Base-by-base conservation (phyloP, 1,140 invertebrate species). In the Drosophila rufa region DNA sequence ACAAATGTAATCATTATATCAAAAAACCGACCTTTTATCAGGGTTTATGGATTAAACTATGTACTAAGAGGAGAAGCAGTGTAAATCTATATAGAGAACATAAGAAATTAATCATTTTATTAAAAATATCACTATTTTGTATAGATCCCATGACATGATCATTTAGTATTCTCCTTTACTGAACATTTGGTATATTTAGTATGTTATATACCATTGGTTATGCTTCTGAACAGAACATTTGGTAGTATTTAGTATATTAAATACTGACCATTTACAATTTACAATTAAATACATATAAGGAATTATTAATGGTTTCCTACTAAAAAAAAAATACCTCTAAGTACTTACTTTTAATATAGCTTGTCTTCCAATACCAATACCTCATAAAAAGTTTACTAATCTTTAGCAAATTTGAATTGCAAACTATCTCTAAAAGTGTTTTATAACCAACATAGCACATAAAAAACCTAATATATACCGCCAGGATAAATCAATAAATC, bases 401-500 rank as follows among this genome's bases (percentile, higher is more conserved):
- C 27, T 4, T 3, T 9, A 38, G 2, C 14, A 0, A 15, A 38
- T 22, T 55, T 55, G 3, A 55, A 55, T 25, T 22, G 7, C 53
- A 56, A 56, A 40, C 4, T 46, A 12, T 12, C 19, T 4, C n/a
- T 46, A 22, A 46, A 4, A 46, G 7, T 15, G 19, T 22, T 40
- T 36, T 40, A 56, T 33, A 51, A 33, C 27, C 40, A 25, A 3
- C 14, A 8, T 25, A 40, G 14, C 17, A 40, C n/a, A 42, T 11
- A 38, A 36, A 6, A 36, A 36, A 19, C 17, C 1, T 30, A 53
- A 56, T 22, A 14, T 15, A 25, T 57, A 22, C 3, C 17, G 19
- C n/a, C 53, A 56, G 53, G 53, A 56, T 56, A 40, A 56, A 56
- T 56, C 53, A 56, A 56, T 56, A 56, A 56, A 56, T 56, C 53